These are phyloP conservation scores for Choreutis nemorana DNA, from an alignment of 2,888 invertebrate species.

Conservation along the genomic window DNA sequence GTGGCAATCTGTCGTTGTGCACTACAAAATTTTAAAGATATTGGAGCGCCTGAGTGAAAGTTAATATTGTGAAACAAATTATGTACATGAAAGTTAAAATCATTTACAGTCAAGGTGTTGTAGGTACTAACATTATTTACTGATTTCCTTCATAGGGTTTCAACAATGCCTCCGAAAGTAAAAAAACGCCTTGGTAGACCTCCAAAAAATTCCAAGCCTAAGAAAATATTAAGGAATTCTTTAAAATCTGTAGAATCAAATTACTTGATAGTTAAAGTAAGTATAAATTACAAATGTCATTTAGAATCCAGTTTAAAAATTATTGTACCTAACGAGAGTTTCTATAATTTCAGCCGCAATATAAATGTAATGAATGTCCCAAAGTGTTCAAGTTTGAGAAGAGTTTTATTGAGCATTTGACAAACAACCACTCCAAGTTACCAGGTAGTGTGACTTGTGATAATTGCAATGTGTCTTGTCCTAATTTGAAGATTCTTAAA, in stretches of 20 bases:
- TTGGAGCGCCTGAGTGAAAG: slow-evolving; percentile 57
- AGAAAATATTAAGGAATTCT: slow-evolving; percentile 9
- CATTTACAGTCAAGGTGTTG: slow-evolving; percentile 25
- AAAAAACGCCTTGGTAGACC: slow-evolving; percentile 29
- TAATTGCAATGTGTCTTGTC: slow-evolving; percentile 73
- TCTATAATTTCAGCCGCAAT: slow-evolving; percentile 21
- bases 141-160: too few relatives aligned
- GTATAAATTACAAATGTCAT: too few relatives aligned
- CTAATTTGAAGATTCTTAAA: slow-evolving; percentile 66
- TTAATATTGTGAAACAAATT: too few relatives aligned
- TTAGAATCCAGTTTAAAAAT: too few relatives aligned
- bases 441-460: slow-evolving; percentile 69
- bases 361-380: slow-evolving; percentile 67
- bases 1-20: too few relatives aligned
- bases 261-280: too few relatives aligned
- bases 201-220: slow-evolving; percentile 11
- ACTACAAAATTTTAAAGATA: too few relatives aligned
- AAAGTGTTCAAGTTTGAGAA: slow-evolving; percentile 76
- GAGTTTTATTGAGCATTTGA: slow-evolving; percentile 71
- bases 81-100: too few relatives aligned
- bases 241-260: too few relatives aligned
- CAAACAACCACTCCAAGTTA: slow-evolving; percentile 72
- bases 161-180: slow-evolving; percentile 39
- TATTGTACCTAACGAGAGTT: too few relatives aligned
- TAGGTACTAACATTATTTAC: slow-evolving; percentile 15